Conservation (phyloP, 2,888 invertebrate genomes). For the Helicoverpa assulta region DNA sequence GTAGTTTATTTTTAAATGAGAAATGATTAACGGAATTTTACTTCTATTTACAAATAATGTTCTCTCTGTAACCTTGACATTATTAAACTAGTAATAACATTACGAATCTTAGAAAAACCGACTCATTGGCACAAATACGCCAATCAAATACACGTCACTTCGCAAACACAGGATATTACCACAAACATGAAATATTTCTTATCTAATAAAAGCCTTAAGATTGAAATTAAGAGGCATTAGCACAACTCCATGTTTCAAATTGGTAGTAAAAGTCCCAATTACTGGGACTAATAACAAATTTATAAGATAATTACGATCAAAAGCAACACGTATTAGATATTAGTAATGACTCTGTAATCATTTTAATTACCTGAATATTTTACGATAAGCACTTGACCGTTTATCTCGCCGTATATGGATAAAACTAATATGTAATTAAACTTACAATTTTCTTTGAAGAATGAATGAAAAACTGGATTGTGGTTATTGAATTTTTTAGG, state of each 20-base stretch:
- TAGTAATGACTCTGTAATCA: constrained; percentile 51
- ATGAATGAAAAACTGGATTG: constrained; percentile 27
- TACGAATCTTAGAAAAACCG: constrained; percentile 9
- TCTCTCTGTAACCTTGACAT: background rate
- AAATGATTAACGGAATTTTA: background rate
- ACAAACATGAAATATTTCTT: constrained; percentile 32
- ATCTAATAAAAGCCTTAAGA: constrained; percentile 21
- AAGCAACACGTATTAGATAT: constrained; percentile 48
- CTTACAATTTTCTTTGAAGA: constrained; percentile 28
- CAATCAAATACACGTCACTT: constrained; percentile 10
- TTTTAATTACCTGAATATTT: constrained; percentile 57
- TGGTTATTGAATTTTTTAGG: constrained; percentile 7
- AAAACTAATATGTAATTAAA: constrained; percentile 54
- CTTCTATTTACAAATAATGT: background rate
- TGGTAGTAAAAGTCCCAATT: constrained; percentile 50
- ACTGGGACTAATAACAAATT: constrained; percentile 45
- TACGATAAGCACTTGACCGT: constrained; percentile 33
- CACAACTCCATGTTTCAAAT: constrained; percentile 44
- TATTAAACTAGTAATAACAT: background rate
- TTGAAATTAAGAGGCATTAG: constrained; percentile 43
- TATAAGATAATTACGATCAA: constrained; percentile 47
- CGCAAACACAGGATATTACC: constrained; percentile 11
- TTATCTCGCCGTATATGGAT: constrained; percentile 41
- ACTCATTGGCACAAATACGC: background rate
- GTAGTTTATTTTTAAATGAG: background rate